Base-by-base conservation (phyloP, 2,888 invertebrate species). In the Theodoxus fluviatilis region DNA sequence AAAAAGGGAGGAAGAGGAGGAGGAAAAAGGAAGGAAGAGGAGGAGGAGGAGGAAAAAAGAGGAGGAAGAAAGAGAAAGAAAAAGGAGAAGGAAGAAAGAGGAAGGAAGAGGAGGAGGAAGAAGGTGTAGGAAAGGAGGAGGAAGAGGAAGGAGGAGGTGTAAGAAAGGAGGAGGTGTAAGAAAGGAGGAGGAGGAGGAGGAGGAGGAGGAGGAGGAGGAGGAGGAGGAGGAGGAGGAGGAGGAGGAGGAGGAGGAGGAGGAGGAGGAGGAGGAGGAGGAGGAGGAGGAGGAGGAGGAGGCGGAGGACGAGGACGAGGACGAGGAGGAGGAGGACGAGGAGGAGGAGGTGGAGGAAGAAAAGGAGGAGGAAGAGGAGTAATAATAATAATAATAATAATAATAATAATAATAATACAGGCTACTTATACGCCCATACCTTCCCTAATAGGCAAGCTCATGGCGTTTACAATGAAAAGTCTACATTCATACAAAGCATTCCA, bases 21-120 rank as follows among this genome's bases (percentile, higher is more conserved):
- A 25, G 52, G 25, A 25, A 25, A 3, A 25, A 25, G 25, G 52
- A 25, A 52, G 52, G 15, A 52, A 25, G 15, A 43, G 28, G 33
- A 28, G 25, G 57, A 68, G 55, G 25, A n/a, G 68, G 25, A 68
- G 57, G 38, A 31, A 25, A 57, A 9, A 25, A 22, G 25, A 57
- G 37, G 3, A 22, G 9, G 9, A 57, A 38, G 18, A 35, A 33
- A 63, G 22, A 12, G 33, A 25, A 15, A 37, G 35, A 35, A 35
- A 33, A 4, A 43, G 43, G n/a, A 61, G 49, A 4, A 47, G 37
- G 37, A 61, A 28, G 28, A 31, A 31, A 38, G 15, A 33, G 40
- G 6, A n/a, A 57, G 35, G 33, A 55, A 68, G 33, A 35, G 22
- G 9, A 57, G 37, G 25, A 68, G 22, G n/a, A 18, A 61, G 28